These are phyloP conservation scores for Phymorhynchus buccinoides DNA, from an alignment of 1,140 invertebrate genomes.

Conservation along the genomic window DNA sequence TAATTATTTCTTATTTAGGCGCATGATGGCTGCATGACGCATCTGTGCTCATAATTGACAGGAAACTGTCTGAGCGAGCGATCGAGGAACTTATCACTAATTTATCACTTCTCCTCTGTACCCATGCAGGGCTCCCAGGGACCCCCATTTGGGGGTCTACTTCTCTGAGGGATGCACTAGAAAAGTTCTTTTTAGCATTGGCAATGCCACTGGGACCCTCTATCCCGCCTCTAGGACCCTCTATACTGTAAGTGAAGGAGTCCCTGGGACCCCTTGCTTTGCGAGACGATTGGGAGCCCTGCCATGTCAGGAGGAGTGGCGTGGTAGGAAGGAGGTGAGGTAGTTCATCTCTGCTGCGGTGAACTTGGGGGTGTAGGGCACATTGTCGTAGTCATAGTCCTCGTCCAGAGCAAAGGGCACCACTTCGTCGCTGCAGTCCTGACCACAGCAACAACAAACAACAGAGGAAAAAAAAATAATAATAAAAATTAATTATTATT, in stretches of 20 bases:
- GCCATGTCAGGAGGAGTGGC: neutral
- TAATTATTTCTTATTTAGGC: no score
- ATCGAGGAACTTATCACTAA: no score
- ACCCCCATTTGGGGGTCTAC: neutral
- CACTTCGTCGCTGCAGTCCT: constrained; percentile 49
- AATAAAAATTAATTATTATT: neutral
- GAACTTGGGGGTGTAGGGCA: constrained; percentile 56
- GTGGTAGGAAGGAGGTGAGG: constrained; percentile 33
- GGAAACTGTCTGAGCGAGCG: no score
- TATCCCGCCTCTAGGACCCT: neutral
- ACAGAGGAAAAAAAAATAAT: neutral
- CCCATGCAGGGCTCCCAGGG: neutral
- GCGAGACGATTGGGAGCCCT: no score
- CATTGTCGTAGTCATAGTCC: constrained; percentile 61
- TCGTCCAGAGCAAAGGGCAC: constrained; percentile 55
- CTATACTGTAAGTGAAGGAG: neutral
- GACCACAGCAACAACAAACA: neutral
- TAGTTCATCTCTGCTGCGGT: constrained; percentile 46
- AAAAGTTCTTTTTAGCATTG: neutral
- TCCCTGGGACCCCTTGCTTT: neutral
- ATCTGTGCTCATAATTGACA: no score
- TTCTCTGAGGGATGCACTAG: neutral
- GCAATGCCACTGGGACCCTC: neutral
- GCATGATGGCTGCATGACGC: no score
- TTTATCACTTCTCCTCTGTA: no score